Conservation (phyloP, 1,140 invertebrate species). For the Hycleus cichorii region DNA sequence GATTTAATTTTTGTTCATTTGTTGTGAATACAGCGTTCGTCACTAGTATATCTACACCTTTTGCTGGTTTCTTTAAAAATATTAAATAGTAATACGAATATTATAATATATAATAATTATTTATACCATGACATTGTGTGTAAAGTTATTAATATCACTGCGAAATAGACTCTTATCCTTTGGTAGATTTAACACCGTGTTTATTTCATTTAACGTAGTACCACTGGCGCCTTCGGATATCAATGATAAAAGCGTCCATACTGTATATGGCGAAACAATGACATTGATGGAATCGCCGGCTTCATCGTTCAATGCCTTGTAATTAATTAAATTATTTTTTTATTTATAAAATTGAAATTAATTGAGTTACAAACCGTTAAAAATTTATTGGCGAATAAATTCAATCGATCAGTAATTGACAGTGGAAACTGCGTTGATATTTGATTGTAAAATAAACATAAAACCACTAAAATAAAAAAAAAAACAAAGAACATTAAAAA, state of each 20-base stretch:
- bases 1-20: constrained; percentile 26
- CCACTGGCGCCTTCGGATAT: constrained; percentile 44
- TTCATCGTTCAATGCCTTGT: constrained; percentile 14
- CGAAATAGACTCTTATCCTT: constrained; percentile 30
- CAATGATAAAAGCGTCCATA: constrained; percentile 46
- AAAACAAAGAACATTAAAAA: no score
- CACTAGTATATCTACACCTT: constrained; percentile 28
- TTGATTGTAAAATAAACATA: no score
- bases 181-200: constrained; percentile 36
- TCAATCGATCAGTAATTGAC: background rate
- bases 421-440: no score
- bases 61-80: constrained; percentile 16
- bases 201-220: constrained; percentile 40
- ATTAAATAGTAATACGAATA: background rate
- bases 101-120: constrained; percentile 3
- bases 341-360: background rate
- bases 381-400: constrained; percentile 17
- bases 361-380: constrained; percentile 9
- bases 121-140: constrained; percentile 38
- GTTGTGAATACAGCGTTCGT: constrained; percentile 35
- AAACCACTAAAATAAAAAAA: no score
- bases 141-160: constrained; percentile 37
- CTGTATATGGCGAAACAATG: constrained; percentile 44
- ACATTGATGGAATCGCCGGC: constrained; percentile 29
- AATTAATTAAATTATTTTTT: background rate